Percentiles rank a stretch among this genome's conserved stretches.
Evolutionary conservation across 1,140 invertebrate species (phyloP).

Genomic region (Ceratoteleas bidentatus): DNA sequence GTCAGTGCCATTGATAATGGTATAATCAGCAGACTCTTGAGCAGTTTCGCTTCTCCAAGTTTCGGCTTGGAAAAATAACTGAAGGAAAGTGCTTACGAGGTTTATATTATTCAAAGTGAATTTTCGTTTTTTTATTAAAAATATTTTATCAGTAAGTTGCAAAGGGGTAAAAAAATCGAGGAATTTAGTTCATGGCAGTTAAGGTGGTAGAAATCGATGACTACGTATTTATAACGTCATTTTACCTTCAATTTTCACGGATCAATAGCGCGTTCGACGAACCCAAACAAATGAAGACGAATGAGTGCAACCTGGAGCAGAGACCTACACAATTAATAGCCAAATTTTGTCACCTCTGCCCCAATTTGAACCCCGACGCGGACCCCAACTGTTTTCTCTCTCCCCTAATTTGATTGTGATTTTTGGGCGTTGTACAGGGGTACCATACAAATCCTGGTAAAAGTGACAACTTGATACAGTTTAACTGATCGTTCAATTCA

Average conservation of each 20-base stretch:
- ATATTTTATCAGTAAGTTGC: neutral
- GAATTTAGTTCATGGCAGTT: neutral
- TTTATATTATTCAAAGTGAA: no score
- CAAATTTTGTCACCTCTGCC: slow-evolving; percentile 3
- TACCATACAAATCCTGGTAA: no score
- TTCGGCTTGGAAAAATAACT: no score
- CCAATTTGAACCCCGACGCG: neutral
- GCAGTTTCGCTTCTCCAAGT: no score
- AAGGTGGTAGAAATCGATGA: slow-evolving; percentile 40
- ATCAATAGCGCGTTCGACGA: slow-evolving; percentile 41
- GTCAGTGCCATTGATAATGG: slow-evolving; percentile 28
- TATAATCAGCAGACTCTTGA: slow-evolving; percentile 4
- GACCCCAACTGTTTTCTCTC: no score
- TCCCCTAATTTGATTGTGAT: no score
- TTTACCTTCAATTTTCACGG: slow-evolving; percentile 33
- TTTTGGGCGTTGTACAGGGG: no score
- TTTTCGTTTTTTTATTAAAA: neutral
- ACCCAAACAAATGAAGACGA: slow-evolving; percentile 40
- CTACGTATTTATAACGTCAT: slow-evolving; percentile 40
- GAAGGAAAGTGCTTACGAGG: no score
- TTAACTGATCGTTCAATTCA: no score
- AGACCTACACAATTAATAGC: slow-evolving; percentile 10
- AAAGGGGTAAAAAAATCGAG: slow-evolving; percentile 3
- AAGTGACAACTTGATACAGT: no score
- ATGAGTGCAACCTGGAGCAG: neutral